These are phyloP conservation scores for Nothoprocta perdicaria DNA, from an alignment of 2,113 vertebrate species.

Conservation along the genomic window DNA sequence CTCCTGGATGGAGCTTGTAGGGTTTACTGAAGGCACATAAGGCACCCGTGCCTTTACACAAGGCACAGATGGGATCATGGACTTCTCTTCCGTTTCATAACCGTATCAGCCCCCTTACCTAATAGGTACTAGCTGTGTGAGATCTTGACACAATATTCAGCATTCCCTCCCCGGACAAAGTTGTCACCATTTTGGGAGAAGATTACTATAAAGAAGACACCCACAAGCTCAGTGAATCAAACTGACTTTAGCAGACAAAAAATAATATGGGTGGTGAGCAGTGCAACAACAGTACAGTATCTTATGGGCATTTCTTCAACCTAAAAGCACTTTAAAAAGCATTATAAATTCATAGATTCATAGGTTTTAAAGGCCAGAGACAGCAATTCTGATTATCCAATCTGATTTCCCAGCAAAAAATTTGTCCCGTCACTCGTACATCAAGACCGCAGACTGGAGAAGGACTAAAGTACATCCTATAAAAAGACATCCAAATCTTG, in stretches of 20 bases:
- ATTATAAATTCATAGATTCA: slow-evolving; percentile 57
- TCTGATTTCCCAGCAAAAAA: slow-evolving; percentile 33
- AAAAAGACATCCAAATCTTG: slow-evolving; percentile 9
- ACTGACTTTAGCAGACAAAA: background rate
- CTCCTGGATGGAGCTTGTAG: background rate
- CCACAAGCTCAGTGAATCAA: background rate
- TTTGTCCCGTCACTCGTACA: background rate
- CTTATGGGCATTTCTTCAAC: slow-evolving; percentile 7
- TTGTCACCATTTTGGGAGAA: background rate
- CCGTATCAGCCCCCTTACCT: background rate
- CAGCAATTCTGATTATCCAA: slow-evolving; percentile 44
- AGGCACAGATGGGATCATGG: background rate
- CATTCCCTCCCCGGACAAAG: background rate
- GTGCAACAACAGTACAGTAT: background rate
- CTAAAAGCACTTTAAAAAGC: slow-evolving; percentile 31
- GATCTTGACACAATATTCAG: background rate
- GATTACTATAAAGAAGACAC: background rate
- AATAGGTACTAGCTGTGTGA: background rate
- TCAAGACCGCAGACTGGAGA: background rate
- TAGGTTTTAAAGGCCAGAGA: slow-evolving; percentile 48
- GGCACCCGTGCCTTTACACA: background rate
- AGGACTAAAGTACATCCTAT: background rate
- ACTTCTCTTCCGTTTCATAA: background rate
- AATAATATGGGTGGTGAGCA: background rate
- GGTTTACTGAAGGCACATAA: background rate